Evolutionary conservation across 2,113 vertebrate species (phyloP).

Genomic region (Dasyornis broadbenti): DNA sequence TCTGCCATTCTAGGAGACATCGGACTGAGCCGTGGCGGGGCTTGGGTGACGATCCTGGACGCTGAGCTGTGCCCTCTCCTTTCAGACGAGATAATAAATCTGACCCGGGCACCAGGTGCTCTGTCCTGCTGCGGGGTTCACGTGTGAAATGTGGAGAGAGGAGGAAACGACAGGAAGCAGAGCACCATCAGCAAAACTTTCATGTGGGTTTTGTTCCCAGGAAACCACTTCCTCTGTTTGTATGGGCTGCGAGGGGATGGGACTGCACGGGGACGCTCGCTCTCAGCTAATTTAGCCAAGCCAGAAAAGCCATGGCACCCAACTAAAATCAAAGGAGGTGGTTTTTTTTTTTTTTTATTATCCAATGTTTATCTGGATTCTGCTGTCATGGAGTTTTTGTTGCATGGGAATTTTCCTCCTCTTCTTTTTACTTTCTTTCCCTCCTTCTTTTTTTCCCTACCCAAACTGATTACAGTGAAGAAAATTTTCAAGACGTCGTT

Average conservation of each 20-base stretch:
- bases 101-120: background rate
- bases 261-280: background rate
- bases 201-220: constrained; percentile 55
- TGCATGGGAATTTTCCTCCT: background rate
- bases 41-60: background rate
- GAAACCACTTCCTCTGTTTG: constrained; percentile 64
- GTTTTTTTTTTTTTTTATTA: background rate
- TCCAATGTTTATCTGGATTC: constrained; percentile 1
- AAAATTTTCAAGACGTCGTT: background rate
- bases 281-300: constrained; percentile 21
- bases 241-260: background rate
- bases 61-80: background rate
- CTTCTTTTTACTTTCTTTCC: background rate
- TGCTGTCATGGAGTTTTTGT: constrained; percentile 1
- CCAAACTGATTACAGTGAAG: background rate
- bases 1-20: background rate
- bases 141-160: background rate
- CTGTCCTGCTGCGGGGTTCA: background rate
- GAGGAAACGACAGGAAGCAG: background rate
- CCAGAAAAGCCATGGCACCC: constrained; percentile 36
- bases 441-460: background rate
- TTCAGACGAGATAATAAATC: background rate
- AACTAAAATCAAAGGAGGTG: background rate
- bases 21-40: background rate
- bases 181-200: constrained; percentile 30